Conservation (phyloP, 2,797 vertebrate species). For the Alauda arvensis region DNA sequence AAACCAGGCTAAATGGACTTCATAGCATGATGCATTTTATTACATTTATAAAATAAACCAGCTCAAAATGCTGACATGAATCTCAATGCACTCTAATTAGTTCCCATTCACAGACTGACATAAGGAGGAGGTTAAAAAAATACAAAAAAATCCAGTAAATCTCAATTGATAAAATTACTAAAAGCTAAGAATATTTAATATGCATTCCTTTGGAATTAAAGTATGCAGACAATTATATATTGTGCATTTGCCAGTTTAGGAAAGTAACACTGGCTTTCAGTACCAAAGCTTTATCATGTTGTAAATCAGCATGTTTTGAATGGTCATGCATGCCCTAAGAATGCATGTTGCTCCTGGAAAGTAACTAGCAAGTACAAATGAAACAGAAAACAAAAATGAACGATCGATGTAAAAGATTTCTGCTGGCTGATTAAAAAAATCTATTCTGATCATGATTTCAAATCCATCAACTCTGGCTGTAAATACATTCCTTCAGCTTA, state of each 20-base stretch:
- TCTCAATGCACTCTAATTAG: background rate
- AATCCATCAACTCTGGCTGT: constrained; percentile 8
- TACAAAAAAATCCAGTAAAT: background rate
- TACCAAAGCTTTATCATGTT: background rate
- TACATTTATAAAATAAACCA: background rate
- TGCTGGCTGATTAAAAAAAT: constrained; percentile 24
- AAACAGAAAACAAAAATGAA: background rate
- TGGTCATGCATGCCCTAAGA: background rate
- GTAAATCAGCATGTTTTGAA: background rate
- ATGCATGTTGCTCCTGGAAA: background rate
- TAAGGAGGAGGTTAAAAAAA: background rate
- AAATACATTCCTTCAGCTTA: constrained; percentile 6
- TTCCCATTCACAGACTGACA: background rate
- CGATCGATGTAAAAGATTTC: background rate
- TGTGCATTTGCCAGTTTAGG: background rate
- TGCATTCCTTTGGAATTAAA: background rate
- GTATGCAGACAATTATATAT: background rate
- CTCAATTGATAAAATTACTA: background rate
- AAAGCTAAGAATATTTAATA: background rate
- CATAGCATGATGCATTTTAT: background rate
- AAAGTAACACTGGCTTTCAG: background rate
- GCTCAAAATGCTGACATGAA: background rate
- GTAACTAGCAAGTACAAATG: background rate
- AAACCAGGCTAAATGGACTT: background rate
- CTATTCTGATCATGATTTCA: background rate